Conservation (phyloP, 2,888 invertebrate species). For the Agapostemon virescens region DNA sequence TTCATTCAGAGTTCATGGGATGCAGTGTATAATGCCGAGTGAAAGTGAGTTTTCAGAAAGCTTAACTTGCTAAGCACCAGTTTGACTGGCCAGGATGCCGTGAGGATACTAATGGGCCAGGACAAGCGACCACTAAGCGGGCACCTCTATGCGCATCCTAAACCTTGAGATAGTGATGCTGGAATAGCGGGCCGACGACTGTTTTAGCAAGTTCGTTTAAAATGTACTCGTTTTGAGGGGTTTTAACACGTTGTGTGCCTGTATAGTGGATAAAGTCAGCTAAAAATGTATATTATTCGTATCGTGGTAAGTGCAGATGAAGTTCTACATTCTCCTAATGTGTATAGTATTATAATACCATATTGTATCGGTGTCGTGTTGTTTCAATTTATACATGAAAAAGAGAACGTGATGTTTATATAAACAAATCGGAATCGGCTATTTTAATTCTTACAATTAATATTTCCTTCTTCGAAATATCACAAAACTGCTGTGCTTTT, state of each 20-base stretch:
- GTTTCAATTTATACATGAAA: no score
- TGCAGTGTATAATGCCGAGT: neutral
- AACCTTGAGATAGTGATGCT: neutral
- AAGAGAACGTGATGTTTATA: no score
- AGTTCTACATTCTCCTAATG: no score
- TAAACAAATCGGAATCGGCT: no score
- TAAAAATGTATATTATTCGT: neutral
- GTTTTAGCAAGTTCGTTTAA: neutral
- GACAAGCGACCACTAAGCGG: conserved; percentile 6
- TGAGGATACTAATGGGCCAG: neutral
- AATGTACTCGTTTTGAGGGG: neutral
- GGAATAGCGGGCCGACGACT: neutral
- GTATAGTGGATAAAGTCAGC: neutral
- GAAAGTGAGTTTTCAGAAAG: neutral
- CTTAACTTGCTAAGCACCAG: neutral
- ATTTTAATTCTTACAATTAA: no score
- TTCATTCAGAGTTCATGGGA: neutral
- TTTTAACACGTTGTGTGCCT: neutral
- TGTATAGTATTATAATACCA: no score
- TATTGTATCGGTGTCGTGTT: no score
- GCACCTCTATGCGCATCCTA: neutral
- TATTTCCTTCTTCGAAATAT: no score
- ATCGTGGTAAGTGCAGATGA: no score
- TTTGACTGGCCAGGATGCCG: neutral
- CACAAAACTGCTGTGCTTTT: no score